Evolutionary conservation across 2,888 invertebrate genomes (phyloP), one percentile per base, ranked within the genome.

Genomic region (Cephus spinipes): DNA sequence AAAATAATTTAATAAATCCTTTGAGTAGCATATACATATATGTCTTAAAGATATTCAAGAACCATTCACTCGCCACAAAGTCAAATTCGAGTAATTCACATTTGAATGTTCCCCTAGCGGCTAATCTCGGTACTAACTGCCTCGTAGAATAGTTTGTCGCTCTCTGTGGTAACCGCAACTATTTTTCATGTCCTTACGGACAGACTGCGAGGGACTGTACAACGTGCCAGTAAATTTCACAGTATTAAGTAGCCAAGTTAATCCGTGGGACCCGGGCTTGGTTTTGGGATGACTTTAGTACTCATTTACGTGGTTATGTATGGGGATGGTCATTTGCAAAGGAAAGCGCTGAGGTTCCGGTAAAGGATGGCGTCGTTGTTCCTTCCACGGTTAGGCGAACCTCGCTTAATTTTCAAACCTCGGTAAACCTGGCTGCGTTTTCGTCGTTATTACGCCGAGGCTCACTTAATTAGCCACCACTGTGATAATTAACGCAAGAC

Each of bases 361-460:
- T 71, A 71, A 32, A 71, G 71, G 71, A 71, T 32, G 71, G 32
- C 71, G 15, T 12, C 31, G 32, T 81, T 68, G 80, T 73, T 77
- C 74, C 73, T 79, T 80, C 79, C 79, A 82, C 80, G 81, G 79
- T 78, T 74, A 12, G 71, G 76, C 79, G 73, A 79, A 75, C 68
- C 35, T 77, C 82, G 81, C 83, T 85, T 86, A 83, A 86, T 85
- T 85, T 86, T 82, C 73, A 73, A 80, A 55, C 23, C 55, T 23
- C 23, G 79, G 80, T 82, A 83, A 84, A 81, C 78, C 80, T 79
- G 73, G 69, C 76, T 79, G 79, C 73, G 35, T 82, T 77, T 78
- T 73, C 76, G 77, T 36, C 75, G 73, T 78, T 77, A 81, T 82
- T 79, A 69, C 80, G 79, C 78, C 77, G 76, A 74, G 69, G 35